Base-by-base conservation (phyloP, 2,113 vertebrate genomes). In the Nibea coibor region DNA sequence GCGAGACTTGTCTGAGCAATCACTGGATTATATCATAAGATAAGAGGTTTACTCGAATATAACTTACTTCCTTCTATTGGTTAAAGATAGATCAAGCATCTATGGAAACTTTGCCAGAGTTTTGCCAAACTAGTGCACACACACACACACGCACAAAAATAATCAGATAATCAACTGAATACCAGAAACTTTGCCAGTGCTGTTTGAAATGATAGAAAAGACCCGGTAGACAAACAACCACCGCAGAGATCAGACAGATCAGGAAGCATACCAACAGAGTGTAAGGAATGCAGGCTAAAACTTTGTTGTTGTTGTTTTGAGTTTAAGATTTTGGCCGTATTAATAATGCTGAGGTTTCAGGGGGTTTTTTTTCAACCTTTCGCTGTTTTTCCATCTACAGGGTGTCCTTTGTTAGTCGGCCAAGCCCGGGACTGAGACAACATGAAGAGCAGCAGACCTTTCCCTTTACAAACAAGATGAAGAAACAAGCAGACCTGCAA, bases 361-460 rank as follows among this genome's bases (percentile, higher is more conserved):
- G 19, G n/a, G 72, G 85, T 88, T 88, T 83, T 83, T 88, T 88
- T 83, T 84, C 58, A 84, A 72, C 61, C 48, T 62, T 83, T 67
- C 63, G 82, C 81, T 91, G 83, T 91, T 93, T 90, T 90, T 80
- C 84, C 81, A 89, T 84, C 90, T 81, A 87, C 86, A 87, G 89
- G 82, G 89, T 80, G 83, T 85, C 82, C 83, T 90, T 93, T 94
- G 91, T 92, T 92, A 82, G 78, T 22, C 58, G 78, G 91, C 91
- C 92, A 91, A 91, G 74, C 68, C 81, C 84, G 35, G 70, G 69
- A 68, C 78, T 62, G 84, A 87, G 72, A 88, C 79, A 77, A 63
- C 80, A 73, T 75, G 72, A 81, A 74, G 81, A 81, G 78, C 74
- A 72, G 78, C 62, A 53, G 80, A 80, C 76, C 72, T 78, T 87